phyloP scores from a whole-genome alignment of 2,888 invertebrate genomes.

The Melanostoma mellinum region DNA sequence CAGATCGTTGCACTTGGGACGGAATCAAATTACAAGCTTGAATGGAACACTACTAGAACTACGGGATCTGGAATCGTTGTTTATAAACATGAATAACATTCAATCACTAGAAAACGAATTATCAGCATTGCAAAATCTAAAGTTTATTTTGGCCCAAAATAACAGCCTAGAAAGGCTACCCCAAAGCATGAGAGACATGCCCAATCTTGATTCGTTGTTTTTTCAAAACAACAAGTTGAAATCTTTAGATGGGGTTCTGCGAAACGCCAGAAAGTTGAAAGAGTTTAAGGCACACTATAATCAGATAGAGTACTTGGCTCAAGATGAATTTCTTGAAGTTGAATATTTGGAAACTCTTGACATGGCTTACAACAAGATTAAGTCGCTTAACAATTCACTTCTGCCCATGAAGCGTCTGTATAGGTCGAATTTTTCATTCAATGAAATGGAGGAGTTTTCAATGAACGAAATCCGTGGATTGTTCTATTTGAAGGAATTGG shows the following conservation, averaged over 20 bases:
- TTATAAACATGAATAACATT: slow-evolving; percentile 90
- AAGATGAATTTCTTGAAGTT: slow-evolving; percentile 89
- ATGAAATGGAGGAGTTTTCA: slow-evolving; percentile 89
- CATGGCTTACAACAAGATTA: slow-evolving; percentile 88
- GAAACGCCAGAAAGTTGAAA: slow-evolving; percentile 86
- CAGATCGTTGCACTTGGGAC: slow-evolving; percentile 88
- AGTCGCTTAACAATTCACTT: slow-evolving; percentile 88
- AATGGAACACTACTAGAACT: slow-evolving; percentile 91
- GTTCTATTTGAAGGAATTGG: slow-evolving; percentile 87
- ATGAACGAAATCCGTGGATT: slow-evolving; percentile 90
- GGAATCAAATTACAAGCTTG: slow-evolving; percentile 87
- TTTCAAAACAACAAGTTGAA: slow-evolving; percentile 88
- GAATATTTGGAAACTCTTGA: slow-evolving; percentile 87
- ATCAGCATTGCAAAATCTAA: slow-evolving; percentile 86
- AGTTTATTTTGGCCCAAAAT: slow-evolving; percentile 88
- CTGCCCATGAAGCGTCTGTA: slow-evolving; percentile 86
- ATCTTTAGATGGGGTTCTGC: slow-evolving; percentile 88
- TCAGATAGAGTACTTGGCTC: slow-evolving; percentile 88
- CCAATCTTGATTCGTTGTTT: slow-evolving; percentile 87
- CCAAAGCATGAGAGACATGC: slow-evolving; percentile 87
- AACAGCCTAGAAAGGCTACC: slow-evolving; percentile 89
- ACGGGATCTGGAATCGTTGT: slow-evolving; percentile 89
- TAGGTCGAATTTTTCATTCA: slow-evolving; percentile 89
- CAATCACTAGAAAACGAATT: slow-evolving; percentile 89
- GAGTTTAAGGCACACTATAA: slow-evolving; percentile 89